These are phyloP conservation scores for Syngnathoides biaculeatus DNA, from an alignment of 2,113 vertebrate species.

Conservation along the genomic window DNA sequence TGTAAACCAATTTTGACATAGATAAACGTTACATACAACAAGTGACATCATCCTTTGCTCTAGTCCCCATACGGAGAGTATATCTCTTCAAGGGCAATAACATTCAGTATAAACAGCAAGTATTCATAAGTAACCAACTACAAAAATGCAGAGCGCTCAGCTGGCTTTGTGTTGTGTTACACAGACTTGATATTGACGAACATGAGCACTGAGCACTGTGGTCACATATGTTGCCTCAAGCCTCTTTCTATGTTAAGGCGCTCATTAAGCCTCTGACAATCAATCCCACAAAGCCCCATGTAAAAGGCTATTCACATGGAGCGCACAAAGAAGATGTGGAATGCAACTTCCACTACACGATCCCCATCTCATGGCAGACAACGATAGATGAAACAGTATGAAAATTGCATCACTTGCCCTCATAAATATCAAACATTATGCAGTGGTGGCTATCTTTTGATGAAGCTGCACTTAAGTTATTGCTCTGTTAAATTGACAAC, in stretches of 20 bases:
- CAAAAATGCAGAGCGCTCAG: slow-evolving; percentile 18
- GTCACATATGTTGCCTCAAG: slow-evolving; percentile 74
- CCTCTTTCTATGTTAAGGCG: slow-evolving; percentile 68
- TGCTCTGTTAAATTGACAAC: too few species aligned
- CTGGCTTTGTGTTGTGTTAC: slow-evolving; percentile 21
- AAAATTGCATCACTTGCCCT: not conserved
- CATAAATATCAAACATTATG: too few species aligned
- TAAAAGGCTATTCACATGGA: slow-evolving; percentile 69
- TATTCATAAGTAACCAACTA: slow-evolving; percentile 1
- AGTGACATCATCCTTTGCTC: slow-evolving; percentile 33
- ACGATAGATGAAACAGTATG: slow-evolving; percentile 26
- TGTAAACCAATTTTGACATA: not conserved
- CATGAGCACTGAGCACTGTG: slow-evolving; percentile 49
- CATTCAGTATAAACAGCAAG: slow-evolving; percentile 37
- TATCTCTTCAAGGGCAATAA: slow-evolving; percentile 34
- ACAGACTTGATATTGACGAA: slow-evolving; percentile 30
- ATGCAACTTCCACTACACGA: slow-evolving; percentile 51
- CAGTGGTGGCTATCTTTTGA: too few species aligned
- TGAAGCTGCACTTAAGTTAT: too few species aligned
- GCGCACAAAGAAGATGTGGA: slow-evolving; percentile 65
- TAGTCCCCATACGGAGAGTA: slow-evolving; percentile 33
- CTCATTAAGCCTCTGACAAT: slow-evolving; percentile 81
- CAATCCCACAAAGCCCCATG: slow-evolving; percentile 73
- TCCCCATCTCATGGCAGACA: slow-evolving; percentile 13
- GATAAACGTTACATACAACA: slow-evolving; percentile 54